Evolutionary conservation across 2,113 vertebrate genomes (phyloP), one percentile per base, ranked within the genome.

Genomic region (Leptodactylus fuscus): DNA sequence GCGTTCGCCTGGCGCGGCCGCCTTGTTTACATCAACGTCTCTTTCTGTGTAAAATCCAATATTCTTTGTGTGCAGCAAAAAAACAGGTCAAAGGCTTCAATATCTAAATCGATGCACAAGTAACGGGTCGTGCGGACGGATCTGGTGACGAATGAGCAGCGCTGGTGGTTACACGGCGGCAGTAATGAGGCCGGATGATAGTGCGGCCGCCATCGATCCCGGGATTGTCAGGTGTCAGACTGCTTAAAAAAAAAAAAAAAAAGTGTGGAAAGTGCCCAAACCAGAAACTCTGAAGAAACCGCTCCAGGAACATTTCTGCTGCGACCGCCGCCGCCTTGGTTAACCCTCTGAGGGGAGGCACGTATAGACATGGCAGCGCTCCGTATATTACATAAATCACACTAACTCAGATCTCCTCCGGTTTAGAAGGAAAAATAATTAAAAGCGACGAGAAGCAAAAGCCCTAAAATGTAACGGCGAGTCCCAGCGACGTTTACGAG

Each of bases 1-100:
- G 46, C 36, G 13, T 29, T 62, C 22, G 2, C 58, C 11, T 15
- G 32, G n/a, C 24, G 22, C 41, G 24, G 20, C 22, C 11, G 41
- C 36, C 34, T 73, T 83, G 81, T 74, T 79, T 79, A 79, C 76
- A 60, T 79, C 76, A 58, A 58, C 41, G 32, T 79, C 34, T 60
- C 53, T 79, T 79, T 53, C 32, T 79, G n/a, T 24, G 53, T 41
- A 24, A 79, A 78, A 79, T 79, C 76, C 76, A 79, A 79, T 79
- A 79, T 4, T 38, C 76, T 79, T 79, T 79, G 76, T 60, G 55
- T 12, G 38, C 22, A 48, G 36, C 12, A 11, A n/a, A 41, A 79
- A 79, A 36, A 55, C 55, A 79, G 36, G 29, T 34, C 51, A 79
- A 79, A 67, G 32, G 62, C 62, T 34, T 36, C 29, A 18, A 67